Percentiles rank a stretch among this genome's conserved stretches.
Evolutionary conservation across 1,140 invertebrate species (phyloP).

Genomic region (Plectrocnemia conspersa): DNA sequence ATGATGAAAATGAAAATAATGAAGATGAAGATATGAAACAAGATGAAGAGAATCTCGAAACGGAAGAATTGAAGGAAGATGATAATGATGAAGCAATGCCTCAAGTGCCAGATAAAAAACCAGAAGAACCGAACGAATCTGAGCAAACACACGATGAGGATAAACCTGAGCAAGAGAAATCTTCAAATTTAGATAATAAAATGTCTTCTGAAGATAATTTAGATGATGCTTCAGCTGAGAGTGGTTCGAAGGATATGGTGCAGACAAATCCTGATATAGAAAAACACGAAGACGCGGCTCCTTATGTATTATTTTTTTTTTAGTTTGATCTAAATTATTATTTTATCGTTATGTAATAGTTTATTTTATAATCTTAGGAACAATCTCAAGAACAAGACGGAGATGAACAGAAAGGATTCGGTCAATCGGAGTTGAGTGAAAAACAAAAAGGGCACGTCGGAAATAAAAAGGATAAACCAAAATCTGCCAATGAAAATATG

Average conservation of each 20-base stretch:
- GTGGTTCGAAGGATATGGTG: slow-evolving; percentile 50
- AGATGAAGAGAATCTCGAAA: slow-evolving; percentile 37
- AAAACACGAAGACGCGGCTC: slow-evolving; percentile 58
- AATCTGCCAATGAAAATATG: slow-evolving; percentile 38
- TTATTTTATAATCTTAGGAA: slow-evolving; percentile 38
- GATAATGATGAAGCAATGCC: slow-evolving; percentile 33
- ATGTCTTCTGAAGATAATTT: slow-evolving; percentile 49
- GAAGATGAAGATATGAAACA: slow-evolving; percentile 34
- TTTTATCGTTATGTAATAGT: not conserved
- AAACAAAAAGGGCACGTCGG: slow-evolving; percentile 59
- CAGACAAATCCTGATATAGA: slow-evolving; percentile 53
- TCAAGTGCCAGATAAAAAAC: slow-evolving; percentile 34
- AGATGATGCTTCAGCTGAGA: slow-evolving; percentile 46
- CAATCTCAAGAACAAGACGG: slow-evolving; percentile 51
- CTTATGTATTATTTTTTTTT: slow-evolving; percentile 41
- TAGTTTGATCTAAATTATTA: not conserved
- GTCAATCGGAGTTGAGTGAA: slow-evolving; percentile 57
- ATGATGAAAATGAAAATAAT: slow-evolving; percentile 31
- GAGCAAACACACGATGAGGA: slow-evolving; percentile 54
- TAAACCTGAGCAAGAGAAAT: slow-evolving; percentile 49
- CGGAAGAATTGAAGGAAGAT: slow-evolving; percentile 11
- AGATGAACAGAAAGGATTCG: slow-evolving; percentile 58
- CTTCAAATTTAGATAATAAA: slow-evolving; percentile 57
- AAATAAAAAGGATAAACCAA: slow-evolving; percentile 45
- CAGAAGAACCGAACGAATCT: slow-evolving; percentile 48